Base-by-base conservation (phyloP, 2,888 invertebrate species). In the Leistus spinibarbis region DNA sequence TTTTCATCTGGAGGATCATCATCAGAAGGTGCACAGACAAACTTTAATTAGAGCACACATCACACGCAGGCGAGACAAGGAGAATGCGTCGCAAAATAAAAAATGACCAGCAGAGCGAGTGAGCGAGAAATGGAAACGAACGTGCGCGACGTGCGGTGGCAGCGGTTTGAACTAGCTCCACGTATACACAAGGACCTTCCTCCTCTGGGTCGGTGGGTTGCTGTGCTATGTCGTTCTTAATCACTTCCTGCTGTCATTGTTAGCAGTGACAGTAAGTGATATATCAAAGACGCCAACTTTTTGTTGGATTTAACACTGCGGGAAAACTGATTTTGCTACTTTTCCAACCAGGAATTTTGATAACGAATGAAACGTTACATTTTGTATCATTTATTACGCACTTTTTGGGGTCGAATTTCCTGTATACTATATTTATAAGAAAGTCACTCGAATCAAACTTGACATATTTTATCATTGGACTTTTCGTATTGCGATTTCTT, bases 191-290 rank as follows among this genome's bases (percentile, higher is more conserved):
- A 57, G 57, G 57, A 57, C 17, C 54, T 53, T 7, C 53, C 10
- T 7, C 53, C 17, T 3, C 60, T 17, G 60, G 60, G 19, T 60
- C 16, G 19, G 19, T 22, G 60, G 22, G 60, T 60, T 60, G 60
- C 17, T 5, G 9, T 66, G 64, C 66, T 54, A 67, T 73, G 73
- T 73, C 64, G 67, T 73, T 73, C 73, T 73, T 73, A 73, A 73
- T 73, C 73, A 73, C 73, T 67, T 67, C 67, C 73, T n/a, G 16
- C 60, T 67, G 67, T 73, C 73, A 73, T 73, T 73, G 73, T 73
- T 73, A 73, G 67, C 62, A 53, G 57, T 67, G 73, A 73, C 73
- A 73, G 73, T 67, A 67, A 73, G 73, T 67, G 73, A 73, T 67
- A 67, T 73, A 67, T 73, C 60, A 67, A 73, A 73, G 67, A 67